These are phyloP conservation scores for Cotesia vestalis DNA, from an alignment of 1,140 invertebrate genomes.

Conservation along the genomic window DNA sequence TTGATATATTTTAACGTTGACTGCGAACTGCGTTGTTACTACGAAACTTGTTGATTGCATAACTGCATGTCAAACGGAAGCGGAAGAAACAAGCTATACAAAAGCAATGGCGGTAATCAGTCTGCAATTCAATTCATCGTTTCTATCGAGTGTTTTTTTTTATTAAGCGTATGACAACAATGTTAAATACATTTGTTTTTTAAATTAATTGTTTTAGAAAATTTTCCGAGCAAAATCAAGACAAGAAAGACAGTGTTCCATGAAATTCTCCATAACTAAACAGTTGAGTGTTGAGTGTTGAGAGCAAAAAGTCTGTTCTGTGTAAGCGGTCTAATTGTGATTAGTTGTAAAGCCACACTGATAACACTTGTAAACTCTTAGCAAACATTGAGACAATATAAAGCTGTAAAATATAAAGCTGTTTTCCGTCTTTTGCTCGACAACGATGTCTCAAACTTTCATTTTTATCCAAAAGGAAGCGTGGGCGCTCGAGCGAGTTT, in stretches of 20 bases:
- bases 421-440: conserved; percentile 10
- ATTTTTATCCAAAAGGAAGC: conserved; percentile 37
- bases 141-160: background rate
- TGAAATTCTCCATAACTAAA: no score
- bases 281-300: no score
- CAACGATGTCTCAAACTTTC: conserved; percentile 33
- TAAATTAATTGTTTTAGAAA: no score
- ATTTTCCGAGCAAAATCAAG: no score
- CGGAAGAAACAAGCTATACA: conserved; percentile 1
- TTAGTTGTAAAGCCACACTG: no score
- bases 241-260: no score
- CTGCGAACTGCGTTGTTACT: background rate
- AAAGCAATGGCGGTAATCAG: background rate
- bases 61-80: conserved; percentile 15
- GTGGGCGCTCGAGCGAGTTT: conserved; percentile 42
- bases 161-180: no score
- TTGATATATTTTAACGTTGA: no score
- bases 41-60: conserved; percentile 6
- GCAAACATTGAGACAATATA: background rate
- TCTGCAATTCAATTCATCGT: background rate
- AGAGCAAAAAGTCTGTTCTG: no score
- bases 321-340: no score
- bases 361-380: no score
- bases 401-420: background rate
- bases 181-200: no score